Evolutionary conservation across 2,797 vertebrate species (phyloP).

Genomic region (Oreortyx pictus): DNA sequence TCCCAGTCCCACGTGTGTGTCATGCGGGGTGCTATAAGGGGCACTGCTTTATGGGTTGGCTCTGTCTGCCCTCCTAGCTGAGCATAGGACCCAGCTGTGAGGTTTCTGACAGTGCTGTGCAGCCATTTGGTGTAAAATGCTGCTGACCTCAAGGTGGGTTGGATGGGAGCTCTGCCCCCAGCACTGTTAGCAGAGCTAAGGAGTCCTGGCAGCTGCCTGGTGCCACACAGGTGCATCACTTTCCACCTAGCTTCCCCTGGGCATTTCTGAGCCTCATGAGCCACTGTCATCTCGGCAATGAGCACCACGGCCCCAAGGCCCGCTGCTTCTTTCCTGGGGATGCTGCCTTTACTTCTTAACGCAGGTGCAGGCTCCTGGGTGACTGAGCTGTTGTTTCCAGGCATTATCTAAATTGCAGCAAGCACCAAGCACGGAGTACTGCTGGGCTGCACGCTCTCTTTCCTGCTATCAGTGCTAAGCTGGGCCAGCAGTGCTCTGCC

Average conservation of each 20-base stretch:
- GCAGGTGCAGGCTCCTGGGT: background rate
- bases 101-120: background rate
- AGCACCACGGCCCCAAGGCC: background rate
- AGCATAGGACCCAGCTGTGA: fast-evolving
- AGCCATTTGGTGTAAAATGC: background rate
- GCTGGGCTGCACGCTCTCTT: background rate
- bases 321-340: background rate
- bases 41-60: fast-evolving
- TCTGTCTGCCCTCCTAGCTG: background rate
- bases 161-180: background rate
- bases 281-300: background rate
- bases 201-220: background rate
- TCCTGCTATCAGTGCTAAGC: background rate
- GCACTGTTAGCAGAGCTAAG: background rate
- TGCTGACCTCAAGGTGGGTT: background rate
- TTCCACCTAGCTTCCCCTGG: background rate
- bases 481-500: fast-evolving
- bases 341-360: background rate
- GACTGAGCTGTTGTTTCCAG: background rate
- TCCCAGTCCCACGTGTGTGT: background rate
- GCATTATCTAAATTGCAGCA: background rate
- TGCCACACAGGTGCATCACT: background rate
- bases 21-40: fast-evolving
- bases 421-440: background rate
- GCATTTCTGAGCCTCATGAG: background rate